Conservation (phyloP, 2,888 invertebrate genomes). For the Nephrotoma appendiculata region DNA sequence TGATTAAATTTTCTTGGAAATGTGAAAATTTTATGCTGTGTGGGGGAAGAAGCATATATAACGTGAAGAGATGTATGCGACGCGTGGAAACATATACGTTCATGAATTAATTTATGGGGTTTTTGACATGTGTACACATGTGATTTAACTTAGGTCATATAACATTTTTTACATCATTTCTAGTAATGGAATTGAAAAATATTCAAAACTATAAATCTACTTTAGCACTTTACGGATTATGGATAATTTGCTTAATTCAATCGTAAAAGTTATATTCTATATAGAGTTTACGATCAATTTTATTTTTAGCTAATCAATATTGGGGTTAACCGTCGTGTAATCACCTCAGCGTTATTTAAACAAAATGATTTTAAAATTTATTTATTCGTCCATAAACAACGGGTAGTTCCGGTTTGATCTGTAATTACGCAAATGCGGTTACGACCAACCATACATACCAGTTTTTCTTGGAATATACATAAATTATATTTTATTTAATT, state of each 20-base stretch:
- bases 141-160: too few relatives aligned
- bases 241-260: background rate
- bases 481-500: too few relatives aligned
- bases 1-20: background rate
- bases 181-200: background rate
- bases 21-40: background rate
- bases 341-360: too few relatives aligned
- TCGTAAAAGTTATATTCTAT: background rate
- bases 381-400: too few relatives aligned
- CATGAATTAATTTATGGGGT: background rate
- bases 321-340: too few relatives aligned
- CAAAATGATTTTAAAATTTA: too few relatives aligned
- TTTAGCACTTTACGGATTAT: background rate
- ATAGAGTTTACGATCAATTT: too few relatives aligned
- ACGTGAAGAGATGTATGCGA: background rate
- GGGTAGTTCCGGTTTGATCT: too few relatives aligned
- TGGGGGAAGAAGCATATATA: background rate
- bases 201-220: background rate
- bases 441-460: too few relatives aligned
- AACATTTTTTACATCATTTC: background rate
- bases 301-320: too few relatives aligned
- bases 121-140: background rate
- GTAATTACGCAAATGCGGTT: too few relatives aligned
- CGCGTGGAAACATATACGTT: background rate
- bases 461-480: too few relatives aligned